These are phyloP conservation scores for Apamea anceps DNA, from an alignment of 2,888 invertebrate genomes.

Conservation along the genomic window DNA sequence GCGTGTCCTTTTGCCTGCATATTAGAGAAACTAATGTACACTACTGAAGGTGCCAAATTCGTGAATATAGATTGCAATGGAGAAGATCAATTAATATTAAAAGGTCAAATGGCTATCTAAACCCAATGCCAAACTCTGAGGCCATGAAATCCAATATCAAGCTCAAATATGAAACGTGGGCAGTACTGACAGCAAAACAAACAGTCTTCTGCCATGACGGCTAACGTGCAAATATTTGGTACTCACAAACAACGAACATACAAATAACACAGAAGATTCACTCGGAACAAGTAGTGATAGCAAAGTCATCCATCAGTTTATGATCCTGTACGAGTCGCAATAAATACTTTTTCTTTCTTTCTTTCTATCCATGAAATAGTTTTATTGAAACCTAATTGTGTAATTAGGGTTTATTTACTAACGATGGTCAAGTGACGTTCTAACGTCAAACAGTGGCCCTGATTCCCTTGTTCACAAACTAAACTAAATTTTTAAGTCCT, in stretches of 20 bases:
- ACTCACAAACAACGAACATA: slow-evolving; percentile 7
- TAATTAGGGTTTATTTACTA: too few species aligned
- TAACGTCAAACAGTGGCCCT: too few species aligned
- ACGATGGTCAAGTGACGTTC: too few species aligned
- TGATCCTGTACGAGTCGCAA: too few species aligned
- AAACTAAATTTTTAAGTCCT: too few species aligned
- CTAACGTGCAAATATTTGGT: slow-evolving; percentile 59
- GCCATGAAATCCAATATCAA: slow-evolving; percentile 54
- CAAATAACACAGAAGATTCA: slow-evolving; percentile 34
- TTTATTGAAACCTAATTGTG: background rate
- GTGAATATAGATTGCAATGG: background rate
- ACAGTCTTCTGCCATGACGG: slow-evolving; percentile 38
- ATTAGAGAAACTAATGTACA: too few species aligned
- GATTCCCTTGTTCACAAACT: too few species aligned
- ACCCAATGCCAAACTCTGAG: slow-evolving; percentile 31
- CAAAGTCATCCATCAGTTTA: background rate
- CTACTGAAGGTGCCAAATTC: too few species aligned
- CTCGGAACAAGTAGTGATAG: background rate
- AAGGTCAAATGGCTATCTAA: slow-evolving; percentile 31
- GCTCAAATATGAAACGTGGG: slow-evolving; percentile 51
- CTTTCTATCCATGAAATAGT: background rate
- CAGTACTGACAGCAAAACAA: slow-evolving; percentile 53
- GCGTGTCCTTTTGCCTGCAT: too few species aligned
- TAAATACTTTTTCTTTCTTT: too few species aligned
- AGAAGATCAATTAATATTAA: background rate